phyloP scores from a whole-genome alignment of 1,140 invertebrate genomes.

The Drosophila mojavensis region DNA sequence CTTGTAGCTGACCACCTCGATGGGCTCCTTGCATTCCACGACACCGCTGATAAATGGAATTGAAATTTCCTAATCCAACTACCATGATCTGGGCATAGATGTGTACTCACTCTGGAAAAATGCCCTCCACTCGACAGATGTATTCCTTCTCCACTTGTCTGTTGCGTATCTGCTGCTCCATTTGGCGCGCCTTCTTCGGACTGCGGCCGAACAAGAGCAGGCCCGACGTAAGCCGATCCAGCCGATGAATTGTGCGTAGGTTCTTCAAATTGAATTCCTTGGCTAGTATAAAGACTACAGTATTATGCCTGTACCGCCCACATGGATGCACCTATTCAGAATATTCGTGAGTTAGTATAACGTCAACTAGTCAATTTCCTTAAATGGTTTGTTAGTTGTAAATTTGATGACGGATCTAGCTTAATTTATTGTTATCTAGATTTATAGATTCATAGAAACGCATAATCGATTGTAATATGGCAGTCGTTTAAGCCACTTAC shows the following conservation, averaged over 20 bases:
- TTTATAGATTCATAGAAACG: conserved; percentile 27
- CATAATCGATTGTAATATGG: conserved; percentile 84
- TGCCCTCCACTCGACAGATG: conserved; percentile 97
- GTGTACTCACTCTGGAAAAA: conserved; percentile 96
- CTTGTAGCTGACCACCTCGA: conserved; percentile 97
- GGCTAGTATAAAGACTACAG: conserved; percentile 97
- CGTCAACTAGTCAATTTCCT: background rate
- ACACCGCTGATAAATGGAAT: conserved; percentile 72
- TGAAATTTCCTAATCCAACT: background rate
- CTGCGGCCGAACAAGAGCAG: conserved; percentile 96
- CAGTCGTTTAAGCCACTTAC: conserved; percentile 93
- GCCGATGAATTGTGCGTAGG: conserved; percentile 94
- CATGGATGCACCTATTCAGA: conserved; percentile 94
- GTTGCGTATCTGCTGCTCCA: conserved; percentile 97
- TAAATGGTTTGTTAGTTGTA: background rate
- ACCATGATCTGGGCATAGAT: background rate
- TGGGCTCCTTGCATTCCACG: conserved; percentile 94
- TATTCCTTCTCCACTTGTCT: conserved; percentile 98
- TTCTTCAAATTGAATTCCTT: conserved; percentile 98
- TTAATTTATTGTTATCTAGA: conserved; percentile 8
- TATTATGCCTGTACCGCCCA: conserved; percentile 97
- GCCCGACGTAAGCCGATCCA: conserved; percentile 97
- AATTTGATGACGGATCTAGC: background rate
- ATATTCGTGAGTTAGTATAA: background rate
- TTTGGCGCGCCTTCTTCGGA: conserved; percentile 94